Conservation (phyloP, 2,888 invertebrate species). For the Andricus quercusramuli region DNA sequence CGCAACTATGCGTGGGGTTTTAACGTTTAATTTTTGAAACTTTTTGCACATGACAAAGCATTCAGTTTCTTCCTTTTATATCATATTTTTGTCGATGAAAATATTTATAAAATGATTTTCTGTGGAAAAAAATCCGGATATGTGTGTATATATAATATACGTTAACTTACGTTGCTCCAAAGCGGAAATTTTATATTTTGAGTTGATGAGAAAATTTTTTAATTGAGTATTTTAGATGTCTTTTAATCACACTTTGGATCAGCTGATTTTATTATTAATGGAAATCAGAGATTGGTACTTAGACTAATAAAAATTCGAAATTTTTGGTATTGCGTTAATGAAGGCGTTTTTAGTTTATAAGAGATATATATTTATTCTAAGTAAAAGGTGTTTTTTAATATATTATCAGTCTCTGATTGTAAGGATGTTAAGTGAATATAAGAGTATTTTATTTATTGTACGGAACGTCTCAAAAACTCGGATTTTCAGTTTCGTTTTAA, state of each 20-base stretch:
- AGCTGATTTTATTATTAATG: background rate
- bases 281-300: background rate
- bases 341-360: too few relatives aligned
- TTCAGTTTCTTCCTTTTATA: constrained; percentile 14
- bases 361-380: too few relatives aligned
- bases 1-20: background rate
- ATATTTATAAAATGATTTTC: background rate
- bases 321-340: too few relatives aligned
- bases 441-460: background rate
- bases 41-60: constrained; percentile 4
- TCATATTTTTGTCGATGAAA: background rate
- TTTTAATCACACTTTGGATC: background rate
- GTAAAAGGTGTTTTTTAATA: background rate
- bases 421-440: background rate
- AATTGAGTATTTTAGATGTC: background rate
- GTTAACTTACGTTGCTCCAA: background rate
- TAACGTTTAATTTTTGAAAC: background rate
- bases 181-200: constrained; percentile 10
- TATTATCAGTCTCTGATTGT: background rate
- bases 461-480: background rate
- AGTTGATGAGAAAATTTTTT: background rate
- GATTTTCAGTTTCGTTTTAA: background rate
- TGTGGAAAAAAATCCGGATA: background rate
- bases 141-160: background rate
- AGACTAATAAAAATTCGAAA: too few relatives aligned